phyloP scores from a whole-genome alignment of 2,797 vertebrate species.

The Danio albolineatus region DNA sequence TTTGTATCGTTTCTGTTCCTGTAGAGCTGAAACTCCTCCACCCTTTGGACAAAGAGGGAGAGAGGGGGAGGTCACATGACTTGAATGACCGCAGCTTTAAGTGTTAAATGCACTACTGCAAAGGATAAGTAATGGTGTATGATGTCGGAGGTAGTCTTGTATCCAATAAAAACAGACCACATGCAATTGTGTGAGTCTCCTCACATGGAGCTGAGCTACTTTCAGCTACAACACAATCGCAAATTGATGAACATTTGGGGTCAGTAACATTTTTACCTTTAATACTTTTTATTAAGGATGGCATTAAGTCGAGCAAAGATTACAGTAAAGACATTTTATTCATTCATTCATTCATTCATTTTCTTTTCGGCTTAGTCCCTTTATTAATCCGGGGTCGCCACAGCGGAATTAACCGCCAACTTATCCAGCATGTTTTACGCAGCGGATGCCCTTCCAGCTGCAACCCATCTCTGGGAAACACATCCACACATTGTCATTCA shows the following conservation, averaged over 20 bases:
- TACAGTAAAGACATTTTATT: neutral
- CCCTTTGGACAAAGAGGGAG: slow-evolving; percentile 86
- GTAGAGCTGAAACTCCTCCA: slow-evolving; percentile 91
- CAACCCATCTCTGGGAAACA: too few species aligned
- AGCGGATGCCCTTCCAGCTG: too few species aligned
- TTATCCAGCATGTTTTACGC: too few species aligned
- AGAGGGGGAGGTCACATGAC: slow-evolving; percentile 90
- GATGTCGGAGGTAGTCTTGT: slow-evolving; percentile 7
- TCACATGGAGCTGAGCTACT: neutral
- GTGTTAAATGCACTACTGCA: slow-evolving; percentile 68
- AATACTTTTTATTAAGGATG: neutral
- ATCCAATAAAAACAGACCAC: neutral
- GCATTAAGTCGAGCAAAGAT: neutral
- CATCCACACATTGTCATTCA: too few species aligned
- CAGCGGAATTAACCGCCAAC: too few species aligned
- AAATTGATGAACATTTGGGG: too few species aligned
- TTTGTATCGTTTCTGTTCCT: slow-evolving; percentile 90
- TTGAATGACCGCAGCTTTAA: slow-evolving; percentile 83
- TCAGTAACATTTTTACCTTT: neutral
- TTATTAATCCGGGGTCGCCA: too few species aligned
- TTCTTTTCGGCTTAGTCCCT: too few species aligned
- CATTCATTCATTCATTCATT: too few species aligned
- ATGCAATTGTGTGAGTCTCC: neutral
- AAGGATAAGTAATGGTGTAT: slow-evolving; percentile 59
- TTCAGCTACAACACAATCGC: neutral